Evolutionary conservation across 2,113 vertebrate genomes (phyloP).

Genomic region (Catharus minimus): DNA sequence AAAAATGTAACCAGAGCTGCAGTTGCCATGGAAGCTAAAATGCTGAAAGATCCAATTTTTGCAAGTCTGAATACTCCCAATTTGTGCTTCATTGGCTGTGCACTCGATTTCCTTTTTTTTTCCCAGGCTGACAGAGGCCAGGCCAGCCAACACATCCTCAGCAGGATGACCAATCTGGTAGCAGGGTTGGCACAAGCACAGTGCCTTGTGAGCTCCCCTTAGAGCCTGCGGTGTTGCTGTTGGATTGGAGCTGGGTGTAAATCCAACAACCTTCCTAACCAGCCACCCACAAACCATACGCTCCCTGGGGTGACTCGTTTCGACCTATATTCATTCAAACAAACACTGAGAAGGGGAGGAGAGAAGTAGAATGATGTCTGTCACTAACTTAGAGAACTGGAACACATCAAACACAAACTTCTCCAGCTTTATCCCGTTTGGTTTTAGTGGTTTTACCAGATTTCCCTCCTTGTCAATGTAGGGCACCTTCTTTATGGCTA

Average conservation of each 20-base stretch:
- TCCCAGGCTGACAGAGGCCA: not conserved
- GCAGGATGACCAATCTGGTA: not conserved
- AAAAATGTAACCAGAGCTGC: not conserved
- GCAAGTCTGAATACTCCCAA: not conserved
- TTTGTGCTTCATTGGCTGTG: not conserved
- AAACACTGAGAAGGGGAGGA: not conserved
- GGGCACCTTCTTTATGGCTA: constrained; percentile 92
- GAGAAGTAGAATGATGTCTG: not conserved
- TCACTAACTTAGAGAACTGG: constrained; percentile 88
- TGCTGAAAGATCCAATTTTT: not conserved
- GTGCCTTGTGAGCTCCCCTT: not conserved
- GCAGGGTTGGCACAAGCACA: not conserved
- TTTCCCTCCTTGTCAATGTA: constrained; percentile 86
- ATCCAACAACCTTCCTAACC: not conserved
- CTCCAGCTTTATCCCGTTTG: constrained; percentile 97
- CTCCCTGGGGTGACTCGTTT: not conserved
- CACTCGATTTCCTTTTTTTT: fast-evolving
- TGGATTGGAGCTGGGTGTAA: not conserved
- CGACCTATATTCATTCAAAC: not conserved
- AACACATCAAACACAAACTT: constrained; percentile 98
- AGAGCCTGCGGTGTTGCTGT: fast-evolving
- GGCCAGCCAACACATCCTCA: not conserved
- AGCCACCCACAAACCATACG: not conserved
- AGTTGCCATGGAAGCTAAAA: not conserved
- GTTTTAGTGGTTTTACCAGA: constrained; percentile 81